A percentile compares a stretch with the other conserved stretches of the same genome.
phyloP scores from a whole-genome alignment of 2,113 vertebrate species.

The Anthoscopus minutus region DNA sequence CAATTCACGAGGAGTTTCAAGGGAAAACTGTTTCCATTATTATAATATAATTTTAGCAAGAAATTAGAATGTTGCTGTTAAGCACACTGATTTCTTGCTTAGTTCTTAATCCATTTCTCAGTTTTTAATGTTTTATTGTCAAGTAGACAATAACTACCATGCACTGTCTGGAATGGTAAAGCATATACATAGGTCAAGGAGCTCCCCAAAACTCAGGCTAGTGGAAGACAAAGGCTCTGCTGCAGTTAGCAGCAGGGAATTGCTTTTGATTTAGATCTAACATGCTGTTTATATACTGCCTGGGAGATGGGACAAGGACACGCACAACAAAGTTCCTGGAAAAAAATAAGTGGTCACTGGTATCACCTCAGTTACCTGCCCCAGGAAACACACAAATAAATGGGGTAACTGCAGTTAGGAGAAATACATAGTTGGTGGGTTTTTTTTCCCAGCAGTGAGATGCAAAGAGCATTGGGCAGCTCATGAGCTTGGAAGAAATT shows the following conservation, averaged over 20 bases:
- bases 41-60: background rate
- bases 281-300: background rate
- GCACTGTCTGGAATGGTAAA: background rate
- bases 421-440: background rate
- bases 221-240: background rate
- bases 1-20: background rate
- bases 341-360: background rate
- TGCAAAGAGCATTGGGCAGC: background rate
- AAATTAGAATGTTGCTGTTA: background rate
- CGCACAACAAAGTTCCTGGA: background rate
- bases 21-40: background rate
- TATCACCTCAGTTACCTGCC: background rate
- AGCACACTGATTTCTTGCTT: background rate
- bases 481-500: background rate
- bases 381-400: background rate
- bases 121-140: background rate
- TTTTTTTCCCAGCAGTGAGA: background rate
- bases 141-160: background rate
- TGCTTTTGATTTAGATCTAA: background rate
- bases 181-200: background rate
- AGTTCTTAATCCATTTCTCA: background rate
- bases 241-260: slow-evolving; percentile 22
- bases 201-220: slow-evolving; percentile 15
- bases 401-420: background rate
- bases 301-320: background rate